phyloP scores from a whole-genome alignment of 2,797 vertebrate genomes.

The Picus viridis region DNA sequence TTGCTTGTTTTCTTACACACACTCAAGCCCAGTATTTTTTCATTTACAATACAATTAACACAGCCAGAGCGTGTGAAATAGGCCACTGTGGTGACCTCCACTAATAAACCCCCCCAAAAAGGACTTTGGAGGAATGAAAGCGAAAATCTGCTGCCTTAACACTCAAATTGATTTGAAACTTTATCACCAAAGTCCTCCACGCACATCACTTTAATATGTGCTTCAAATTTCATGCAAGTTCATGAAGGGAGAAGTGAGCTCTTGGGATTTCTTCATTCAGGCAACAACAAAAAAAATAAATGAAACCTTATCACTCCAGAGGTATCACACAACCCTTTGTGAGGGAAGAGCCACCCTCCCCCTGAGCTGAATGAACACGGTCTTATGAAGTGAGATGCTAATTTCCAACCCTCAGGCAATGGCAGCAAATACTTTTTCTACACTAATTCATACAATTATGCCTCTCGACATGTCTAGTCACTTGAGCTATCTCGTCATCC shows the following conservation, averaged over 20 bases:
- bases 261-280: conserved; percentile 68
- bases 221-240: background rate
- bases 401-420: conserved; percentile 57
- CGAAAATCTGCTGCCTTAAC: conserved; percentile 44
- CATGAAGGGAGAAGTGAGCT: conserved; percentile 24
- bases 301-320: conserved; percentile 71
- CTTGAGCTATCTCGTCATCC: conserved; percentile 49
- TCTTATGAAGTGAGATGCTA: conserved; percentile 41
- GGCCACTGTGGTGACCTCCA: conserved; percentile 46
- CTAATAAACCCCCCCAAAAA: conserved; percentile 32
- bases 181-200: conserved; percentile 52
- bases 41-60: conserved; percentile 21
- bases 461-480: conserved; percentile 66
- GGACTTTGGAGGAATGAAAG: conserved; percentile 20
- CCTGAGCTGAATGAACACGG: conserved; percentile 50
- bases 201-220: conserved; percentile 41
- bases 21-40: background rate
- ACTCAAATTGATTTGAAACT: conserved; percentile 62
- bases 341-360: background rate
- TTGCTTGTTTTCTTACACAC: background rate
- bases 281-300: conserved; percentile 74
- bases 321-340: conserved; percentile 69
- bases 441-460: conserved; percentile 54
- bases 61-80: conserved; percentile 62
- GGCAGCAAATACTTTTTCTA: conserved; percentile 49